Base-by-base conservation (phyloP, 2,888 invertebrate species). In the Erebia aethiops region DNA sequence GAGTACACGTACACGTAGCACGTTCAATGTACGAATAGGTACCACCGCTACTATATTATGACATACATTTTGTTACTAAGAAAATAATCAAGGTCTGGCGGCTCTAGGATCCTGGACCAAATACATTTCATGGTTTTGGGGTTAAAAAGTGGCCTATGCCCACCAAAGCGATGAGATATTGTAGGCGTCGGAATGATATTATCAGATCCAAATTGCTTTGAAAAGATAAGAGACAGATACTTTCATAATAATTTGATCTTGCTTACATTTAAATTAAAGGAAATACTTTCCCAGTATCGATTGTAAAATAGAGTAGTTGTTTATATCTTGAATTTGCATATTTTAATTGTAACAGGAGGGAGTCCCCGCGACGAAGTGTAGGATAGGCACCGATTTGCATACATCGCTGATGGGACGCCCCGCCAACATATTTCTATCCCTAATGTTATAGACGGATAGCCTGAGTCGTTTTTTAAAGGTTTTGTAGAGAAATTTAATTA, bases 241-340 rank as follows among this genome's bases (percentile, higher is more conserved):
- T 56, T 14, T 21, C 58, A 26, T 13, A 82, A 75, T 78, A 43
- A 11, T 51, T 14, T 51, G n/a, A 14, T 54, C 18, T n/a, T 18
- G 1, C 56, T 57, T 1, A 11, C 21, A 13, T 18, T 16, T 11
- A 57, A 57, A 57, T 18, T 16, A 51, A 13, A 13, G 60, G 52
- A 71, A 67, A 70, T 16, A 81, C 81, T 56, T 57, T 61, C 62
- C 51, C 18, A 35, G 62, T 84, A 90, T 89, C 86, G 87, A 83
- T 77, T 78, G 78, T 86, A 89, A 90, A 89, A 87, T 89, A 91
- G 92, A 26, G 26, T 26, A 91, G 89, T 91, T 86, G 86, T 88
- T 89, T 87, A 92, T 91, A 89, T 89, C 85, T 81, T 77, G 78
- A 82, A 93, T 93, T 92, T 91, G 88, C 93, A 93, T 92, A 93